Evolutionary conservation across 2,113 vertebrate species (phyloP).

Genomic region (Barbus barbus): DNA sequence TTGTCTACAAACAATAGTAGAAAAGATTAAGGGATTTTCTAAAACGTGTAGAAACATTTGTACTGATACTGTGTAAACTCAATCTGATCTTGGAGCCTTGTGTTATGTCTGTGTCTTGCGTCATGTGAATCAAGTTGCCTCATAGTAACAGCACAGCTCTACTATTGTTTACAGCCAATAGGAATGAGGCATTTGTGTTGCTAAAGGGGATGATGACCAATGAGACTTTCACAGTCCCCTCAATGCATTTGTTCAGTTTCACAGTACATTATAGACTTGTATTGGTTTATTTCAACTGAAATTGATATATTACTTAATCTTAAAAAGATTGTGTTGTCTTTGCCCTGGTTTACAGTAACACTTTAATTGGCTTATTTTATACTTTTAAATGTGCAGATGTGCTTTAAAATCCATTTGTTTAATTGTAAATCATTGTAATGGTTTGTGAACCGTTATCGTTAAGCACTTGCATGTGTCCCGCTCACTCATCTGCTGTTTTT

Average conservation of each 20-base stretch:
- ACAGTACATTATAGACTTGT: not conserved
- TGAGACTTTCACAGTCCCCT: not conserved
- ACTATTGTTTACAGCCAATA: slow-evolving; percentile 42
- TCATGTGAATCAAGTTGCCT: slow-evolving; percentile 33
- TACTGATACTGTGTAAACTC: not conserved
- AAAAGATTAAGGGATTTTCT: slow-evolving; percentile 20
- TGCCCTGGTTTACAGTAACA: not conserved
- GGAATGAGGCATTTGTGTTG: slow-evolving; percentile 42
- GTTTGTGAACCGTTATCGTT: not conserved
- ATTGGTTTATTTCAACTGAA: slow-evolving; percentile 1
- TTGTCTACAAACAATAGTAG: slow-evolving; percentile 28
- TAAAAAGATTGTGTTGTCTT: not conserved
- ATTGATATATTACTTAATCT: not conserved
- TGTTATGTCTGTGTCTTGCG: slow-evolving; percentile 23
- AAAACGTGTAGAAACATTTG: not conserved
- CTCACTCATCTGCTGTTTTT: slow-evolving; percentile 45
- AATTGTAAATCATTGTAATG: not conserved
- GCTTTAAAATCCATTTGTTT: not conserved
- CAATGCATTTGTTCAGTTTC: not conserved
- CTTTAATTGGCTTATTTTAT: not conserved
- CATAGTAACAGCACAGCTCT: slow-evolving; percentile 54
- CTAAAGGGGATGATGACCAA: slow-evolving; percentile 41
- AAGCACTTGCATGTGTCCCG: not conserved
- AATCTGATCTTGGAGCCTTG: not conserved
- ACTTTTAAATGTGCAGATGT: not conserved